These are phyloP conservation scores for Meloidogyne hapla DNA, from an alignment of 1,140 invertebrate species.

Conservation along the genomic window DNA sequence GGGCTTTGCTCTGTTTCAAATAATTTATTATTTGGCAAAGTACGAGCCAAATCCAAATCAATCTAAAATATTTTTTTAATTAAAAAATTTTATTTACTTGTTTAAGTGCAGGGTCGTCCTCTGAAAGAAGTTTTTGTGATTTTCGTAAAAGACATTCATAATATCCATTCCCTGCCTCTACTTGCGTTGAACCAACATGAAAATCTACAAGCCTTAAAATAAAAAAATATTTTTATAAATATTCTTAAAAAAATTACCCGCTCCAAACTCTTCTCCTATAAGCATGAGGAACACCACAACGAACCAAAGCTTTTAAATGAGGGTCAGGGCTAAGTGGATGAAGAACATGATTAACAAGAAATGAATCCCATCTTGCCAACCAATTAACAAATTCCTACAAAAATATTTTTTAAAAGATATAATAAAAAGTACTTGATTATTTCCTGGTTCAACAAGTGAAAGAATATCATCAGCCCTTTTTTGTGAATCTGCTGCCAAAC, in stretches of 20 bases:
- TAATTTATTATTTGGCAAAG: constrained; percentile 47
- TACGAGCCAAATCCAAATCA: constrained; percentile 46
- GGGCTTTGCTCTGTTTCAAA: constrained; percentile 37
- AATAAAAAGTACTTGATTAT: constrained; percentile 7
- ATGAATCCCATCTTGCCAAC: constrained; percentile 45
- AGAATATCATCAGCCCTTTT: constrained; percentile 44
- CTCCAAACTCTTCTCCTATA: constrained; percentile 64
- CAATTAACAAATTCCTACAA: constrained; percentile 44
- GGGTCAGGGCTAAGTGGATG: constrained; percentile 25
- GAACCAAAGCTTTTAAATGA: constrained; percentile 62
- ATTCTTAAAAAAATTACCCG: constrained; percentile 22
- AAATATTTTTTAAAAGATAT: background rate
- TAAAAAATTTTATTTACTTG: constrained; percentile 47
- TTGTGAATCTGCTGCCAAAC: constrained; percentile 42
- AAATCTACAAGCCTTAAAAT: constrained; percentile 44
- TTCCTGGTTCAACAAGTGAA: constrained; percentile 28
- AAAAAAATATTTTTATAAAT: constrained; percentile 2
- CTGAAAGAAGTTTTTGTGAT: constrained; percentile 27
- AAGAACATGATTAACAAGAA: constrained; percentile 46
- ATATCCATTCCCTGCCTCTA: constrained; percentile 57
- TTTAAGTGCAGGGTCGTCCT: constrained; percentile 57
- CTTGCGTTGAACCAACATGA: constrained; percentile 51
- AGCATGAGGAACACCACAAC: constrained; percentile 64
- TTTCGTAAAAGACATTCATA: constrained; percentile 61
- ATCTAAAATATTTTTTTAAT: constrained; percentile 26